These are phyloP conservation scores for Hippocampus zosterae DNA, from an alignment of 2,113 vertebrate species.

Conservation along the genomic window DNA sequence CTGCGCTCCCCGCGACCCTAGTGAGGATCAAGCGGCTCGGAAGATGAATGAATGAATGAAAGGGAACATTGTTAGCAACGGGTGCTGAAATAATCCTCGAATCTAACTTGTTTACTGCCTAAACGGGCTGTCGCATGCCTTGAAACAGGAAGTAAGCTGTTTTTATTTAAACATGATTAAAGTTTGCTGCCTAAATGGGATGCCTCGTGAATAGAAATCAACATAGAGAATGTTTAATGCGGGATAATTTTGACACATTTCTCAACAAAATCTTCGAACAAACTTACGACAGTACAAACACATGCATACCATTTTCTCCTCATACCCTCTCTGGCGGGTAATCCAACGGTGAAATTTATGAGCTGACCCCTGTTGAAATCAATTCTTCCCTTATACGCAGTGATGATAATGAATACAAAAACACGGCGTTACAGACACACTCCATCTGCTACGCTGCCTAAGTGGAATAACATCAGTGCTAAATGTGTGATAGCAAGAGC, in stretches of 20 bases:
- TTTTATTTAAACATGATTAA: too few species aligned
- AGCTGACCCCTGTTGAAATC: constrained; percentile 19
- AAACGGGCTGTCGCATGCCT: neutral
- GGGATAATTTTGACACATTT: too few species aligned
- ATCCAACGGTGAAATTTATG: neutral
- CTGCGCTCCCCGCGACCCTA: too few species aligned
- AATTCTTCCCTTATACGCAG: constrained; percentile 29
- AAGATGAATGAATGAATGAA: neutral
- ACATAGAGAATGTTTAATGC: too few species aligned
- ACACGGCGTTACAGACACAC: constrained; percentile 5
- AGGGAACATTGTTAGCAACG: neutral
- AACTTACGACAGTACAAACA: neutral
- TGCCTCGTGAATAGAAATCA: too few species aligned
- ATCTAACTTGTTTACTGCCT: neutral
- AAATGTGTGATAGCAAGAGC: constrained; percentile 33
- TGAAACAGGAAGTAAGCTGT: neutral
- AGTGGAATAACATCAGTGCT: constrained; percentile 18
- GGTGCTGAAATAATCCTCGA: neutral
- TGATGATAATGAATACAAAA: constrained; percentile 47
- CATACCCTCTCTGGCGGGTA: neutral
- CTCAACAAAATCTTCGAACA: neutral
- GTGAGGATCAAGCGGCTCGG: too few species aligned
- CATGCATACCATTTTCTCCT: neutral
- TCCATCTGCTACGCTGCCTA: constrained; percentile 17
- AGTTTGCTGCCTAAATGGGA: too few species aligned